These are phyloP conservation scores for Charanyca ferruginea DNA, from an alignment of 2,888 invertebrate genomes.

Conservation along the genomic window DNA sequence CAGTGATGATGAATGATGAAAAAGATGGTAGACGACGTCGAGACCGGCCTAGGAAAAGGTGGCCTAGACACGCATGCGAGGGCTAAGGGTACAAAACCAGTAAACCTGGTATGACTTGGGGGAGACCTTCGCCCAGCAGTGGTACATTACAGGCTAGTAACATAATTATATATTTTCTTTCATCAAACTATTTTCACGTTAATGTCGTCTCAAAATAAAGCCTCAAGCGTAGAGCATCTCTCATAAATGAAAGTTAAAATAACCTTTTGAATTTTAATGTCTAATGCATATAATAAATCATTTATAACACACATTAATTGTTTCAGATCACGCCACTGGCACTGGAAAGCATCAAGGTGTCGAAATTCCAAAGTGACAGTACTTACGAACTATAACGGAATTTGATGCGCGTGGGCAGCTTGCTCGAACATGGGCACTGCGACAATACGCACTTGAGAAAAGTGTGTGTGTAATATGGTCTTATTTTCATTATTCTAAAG, in stretches of 20 bases:
- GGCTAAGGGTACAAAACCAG: no score
- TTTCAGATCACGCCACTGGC: constrained; percentile 40
- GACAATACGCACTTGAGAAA: constrained; percentile 46
- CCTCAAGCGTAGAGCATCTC: background rate
- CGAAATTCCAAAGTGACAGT: constrained; percentile 56
- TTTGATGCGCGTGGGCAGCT: constrained; percentile 56
- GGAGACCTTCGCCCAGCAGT: no score
- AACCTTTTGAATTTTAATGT: constrained; percentile 26
- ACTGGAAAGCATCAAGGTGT: constrained; percentile 37
- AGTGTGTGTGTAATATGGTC: constrained; percentile 25
- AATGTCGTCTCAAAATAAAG: constrained; percentile 17
- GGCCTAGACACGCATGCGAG: no score
- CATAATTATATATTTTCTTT: no score
- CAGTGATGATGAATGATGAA: no score
- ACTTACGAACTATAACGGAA: constrained; percentile 57
- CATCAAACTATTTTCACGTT: background rate
- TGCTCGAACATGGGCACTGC: constrained; percentile 36
- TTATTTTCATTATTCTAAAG: constrained; percentile 16
- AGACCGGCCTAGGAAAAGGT: no score
- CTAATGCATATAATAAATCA: constrained; percentile 47
- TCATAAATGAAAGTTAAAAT: constrained; percentile 29
- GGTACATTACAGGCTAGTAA: no score
- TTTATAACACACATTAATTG: constrained; percentile 40
- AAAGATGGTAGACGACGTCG: no score
- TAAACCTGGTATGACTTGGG: no score